Base-by-base conservation (phyloP, 2,113 vertebrate genomes). In the Rhinichthys klamathensis region DNA sequence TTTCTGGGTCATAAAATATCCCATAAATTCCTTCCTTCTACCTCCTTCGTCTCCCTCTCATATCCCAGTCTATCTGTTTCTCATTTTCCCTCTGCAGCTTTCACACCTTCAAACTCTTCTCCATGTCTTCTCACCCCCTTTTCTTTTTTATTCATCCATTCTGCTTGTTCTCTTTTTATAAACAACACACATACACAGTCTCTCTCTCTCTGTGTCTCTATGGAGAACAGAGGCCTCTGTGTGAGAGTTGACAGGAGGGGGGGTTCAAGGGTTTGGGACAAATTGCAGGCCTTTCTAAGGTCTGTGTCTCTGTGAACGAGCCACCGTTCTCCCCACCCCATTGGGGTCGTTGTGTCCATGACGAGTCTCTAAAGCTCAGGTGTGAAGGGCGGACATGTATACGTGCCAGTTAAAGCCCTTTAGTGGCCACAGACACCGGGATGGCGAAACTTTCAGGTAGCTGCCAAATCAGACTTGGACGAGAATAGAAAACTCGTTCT, bases 141-240 rank as follows among this genome's bases (percentile, higher is more conserved):
- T 23, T 69, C 27, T 15, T 16, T 81, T 30, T 23, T 51, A 78
- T 56, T 78, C 30, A 54, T 10, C 49, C n/a, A 5, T 72, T 72
- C 65, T 46, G 21, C 18, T 72, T 15, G 41, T 72, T 82, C 32
- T 35, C 13, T 8, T 83, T 32, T 58, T 25, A 25, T 83, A 72
- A 70, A 58, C 63, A 18, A 65, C 63, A 69, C 58, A 6, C 69
- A 76, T 46, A 63, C 79, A 49, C 41, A 72, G 44, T 56, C 30
- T 58, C 74, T 49, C 38, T 77, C 63, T 76, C 54, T 51, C 78
- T 41, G 32, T n/a, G 73, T 84, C 81, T 84, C 51, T 70, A 67
- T 60, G 23, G 82, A 86, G 86, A 93, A 95, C 93, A 95, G 94
- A 93, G 91, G 91, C 86, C 88, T 92, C 90, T 92, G 91, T 95